phyloP scores from a whole-genome alignment of 2,113 vertebrate species.

The Epinephelus fuscoguttatus region DNA sequence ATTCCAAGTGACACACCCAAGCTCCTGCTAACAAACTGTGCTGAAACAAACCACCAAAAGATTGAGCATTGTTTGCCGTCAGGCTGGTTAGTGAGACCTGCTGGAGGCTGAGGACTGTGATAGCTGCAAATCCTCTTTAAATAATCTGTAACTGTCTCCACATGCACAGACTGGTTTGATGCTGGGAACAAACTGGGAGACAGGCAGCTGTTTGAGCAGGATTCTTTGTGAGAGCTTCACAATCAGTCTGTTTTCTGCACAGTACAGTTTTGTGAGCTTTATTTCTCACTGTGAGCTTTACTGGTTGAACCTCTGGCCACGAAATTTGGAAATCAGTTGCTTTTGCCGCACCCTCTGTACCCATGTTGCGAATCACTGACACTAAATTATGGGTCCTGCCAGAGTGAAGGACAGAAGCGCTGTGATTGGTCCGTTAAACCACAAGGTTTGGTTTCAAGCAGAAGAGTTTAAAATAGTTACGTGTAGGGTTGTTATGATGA shows the following conservation, averaged over 20 bases:
- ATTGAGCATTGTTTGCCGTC: background rate
- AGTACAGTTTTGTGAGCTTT: background rate
- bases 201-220: constrained; percentile 18
- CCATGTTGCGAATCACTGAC: background rate
- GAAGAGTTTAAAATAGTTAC: constrained; percentile 34
- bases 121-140: constrained; percentile 21
- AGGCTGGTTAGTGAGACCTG: constrained; percentile 2
- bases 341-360: constrained; percentile 36
- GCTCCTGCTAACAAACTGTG: background rate
- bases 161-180: constrained; percentile 25
- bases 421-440: constrained; percentile 25
- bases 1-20: background rate
- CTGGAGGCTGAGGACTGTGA: background rate
- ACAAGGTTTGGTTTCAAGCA: constrained; percentile 37
- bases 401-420: constrained; percentile 9
- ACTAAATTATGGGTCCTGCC: constrained; percentile 42
- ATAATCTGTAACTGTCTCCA: constrained; percentile 44
- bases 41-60: constrained; percentile 2
- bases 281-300: background rate
- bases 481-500: constrained; percentile 38
- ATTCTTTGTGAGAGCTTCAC: constrained; percentile 16
- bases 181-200: constrained; percentile 22
- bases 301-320: background rate
- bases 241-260: constrained; percentile 8
- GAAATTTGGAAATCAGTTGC: background rate